Base-by-base conservation (phyloP, 2,888 invertebrate species). In the Antitype chi region DNA sequence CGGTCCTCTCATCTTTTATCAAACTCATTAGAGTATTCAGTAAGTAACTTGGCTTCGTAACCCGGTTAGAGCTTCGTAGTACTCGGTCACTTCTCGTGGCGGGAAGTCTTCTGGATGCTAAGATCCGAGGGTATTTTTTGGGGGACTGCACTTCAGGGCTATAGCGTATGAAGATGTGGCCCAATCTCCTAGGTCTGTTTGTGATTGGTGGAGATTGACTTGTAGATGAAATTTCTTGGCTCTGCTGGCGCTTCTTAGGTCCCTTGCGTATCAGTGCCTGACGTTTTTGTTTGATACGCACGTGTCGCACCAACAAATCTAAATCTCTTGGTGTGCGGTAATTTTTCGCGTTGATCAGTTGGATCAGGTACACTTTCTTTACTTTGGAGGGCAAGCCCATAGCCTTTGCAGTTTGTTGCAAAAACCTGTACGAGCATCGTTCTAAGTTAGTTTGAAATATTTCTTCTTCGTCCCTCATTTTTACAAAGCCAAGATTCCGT, bases 361-460 rank as follows among this genome's bases (percentile, higher is more conserved):
- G 88, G 49, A 95, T 90, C 0, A 96, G 86, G 74, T 94, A 92
- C 0, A 93, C 78, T 92, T 95, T 96, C 96, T 96, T 96, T 25
- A 95, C 93, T 85, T 96, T 96, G 6, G 93, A 95, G 13, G 96
- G 96, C 69, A 96, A 86, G 6, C 76, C 38, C 88, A 95, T 82
- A 23, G 91, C 86, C 81, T 96, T 96, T 0, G 96, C 94, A 49
- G 93, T 79, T 78, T 93, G 90, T 82, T 96, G 96, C 71, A 96
- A 86, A 84, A 89, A 83, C 78, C 96, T 92, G 79, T 96, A 96
- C 0, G 92, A 85, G 72, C 89, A 90, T 47, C 81, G 75, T 87
- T 94, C 87, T 49, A 96, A 87, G 47, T 85, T 86, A 32, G 78
- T 81, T 67, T 78, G 70, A 20, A 88, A 87, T 80, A 81, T 90